Evolutionary conservation across 2,888 invertebrate species (phyloP).

Genomic region (Trissolcus japonicus): DNA sequence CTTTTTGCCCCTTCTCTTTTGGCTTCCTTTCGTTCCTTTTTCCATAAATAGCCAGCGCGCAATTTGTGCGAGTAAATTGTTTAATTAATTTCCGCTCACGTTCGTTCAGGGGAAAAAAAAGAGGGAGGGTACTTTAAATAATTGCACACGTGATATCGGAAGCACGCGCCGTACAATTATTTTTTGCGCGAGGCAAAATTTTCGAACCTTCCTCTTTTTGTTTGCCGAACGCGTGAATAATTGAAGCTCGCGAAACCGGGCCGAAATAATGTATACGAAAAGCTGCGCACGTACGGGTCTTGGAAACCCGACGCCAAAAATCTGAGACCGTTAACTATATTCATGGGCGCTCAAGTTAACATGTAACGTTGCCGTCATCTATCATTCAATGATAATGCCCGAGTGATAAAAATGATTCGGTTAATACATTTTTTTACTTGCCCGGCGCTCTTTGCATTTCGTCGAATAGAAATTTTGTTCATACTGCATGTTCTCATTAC

Average conservation of each 20-base stretch:
- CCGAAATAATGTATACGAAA: not conserved
- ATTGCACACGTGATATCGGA: slow-evolving; percentile 26
- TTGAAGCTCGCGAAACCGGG: slow-evolving; percentile 8
- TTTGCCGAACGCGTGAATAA: slow-evolving; percentile 12
- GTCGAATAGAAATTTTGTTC: not conserved
- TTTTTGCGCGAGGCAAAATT: slow-evolving; percentile 6
- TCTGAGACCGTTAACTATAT: slow-evolving; percentile 34
- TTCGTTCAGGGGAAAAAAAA: slow-evolving; percentile 15
- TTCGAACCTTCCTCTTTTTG: not conserved
- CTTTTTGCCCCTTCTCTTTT: not conserved
- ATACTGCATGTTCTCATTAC: not conserved
- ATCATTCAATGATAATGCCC: slow-evolving; percentile 44
- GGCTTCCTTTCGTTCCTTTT: slow-evolving; percentile 9
- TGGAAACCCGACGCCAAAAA: slow-evolving; percentile 20
- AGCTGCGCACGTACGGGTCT: not conserved
- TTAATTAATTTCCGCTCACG: slow-evolving; percentile 50
- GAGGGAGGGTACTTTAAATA: slow-evolving; percentile 33
- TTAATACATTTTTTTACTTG: slow-evolving; percentile 17
- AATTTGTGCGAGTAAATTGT: slow-evolving; percentile 32
- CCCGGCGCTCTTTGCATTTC: not conserved
- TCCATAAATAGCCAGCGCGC: slow-evolving; percentile 22
- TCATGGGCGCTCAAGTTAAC: slow-evolving; percentile 38
- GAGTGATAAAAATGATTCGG: slow-evolving; percentile 37
- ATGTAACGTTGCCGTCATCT: slow-evolving; percentile 39
- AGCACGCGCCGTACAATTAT: not conserved